These are phyloP conservation scores for Nomada lathburiana DNA, from an alignment of 2,888 invertebrate genomes.

Conservation along the genomic window DNA sequence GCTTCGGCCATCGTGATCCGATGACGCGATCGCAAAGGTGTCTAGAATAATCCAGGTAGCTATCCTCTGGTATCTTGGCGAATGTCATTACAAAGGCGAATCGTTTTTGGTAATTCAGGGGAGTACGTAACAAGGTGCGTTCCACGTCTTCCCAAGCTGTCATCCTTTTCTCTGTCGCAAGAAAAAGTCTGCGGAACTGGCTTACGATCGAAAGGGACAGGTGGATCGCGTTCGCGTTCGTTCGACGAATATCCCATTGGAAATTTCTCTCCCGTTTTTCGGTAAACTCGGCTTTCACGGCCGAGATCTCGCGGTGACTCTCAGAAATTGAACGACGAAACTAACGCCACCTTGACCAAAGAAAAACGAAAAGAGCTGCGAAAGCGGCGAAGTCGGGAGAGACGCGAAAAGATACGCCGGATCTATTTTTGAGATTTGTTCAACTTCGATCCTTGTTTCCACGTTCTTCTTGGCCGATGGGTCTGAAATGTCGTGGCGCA, in stretches of 20 bases:
- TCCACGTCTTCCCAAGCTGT: background rate
- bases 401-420: constrained; percentile 41
- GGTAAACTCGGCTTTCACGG: constrained; percentile 3
- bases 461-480: constrained; percentile 9
- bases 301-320: constrained; percentile 38
- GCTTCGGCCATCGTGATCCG: background rate
- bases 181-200: background rate
- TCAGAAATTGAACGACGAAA: constrained; percentile 51
- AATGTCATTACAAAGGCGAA: no score
- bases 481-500: constrained; percentile 18
- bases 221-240: background rate
- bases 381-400: constrained; percentile 1
- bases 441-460: constrained; percentile 35
- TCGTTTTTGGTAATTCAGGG: background rate
- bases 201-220: constrained; percentile 10
- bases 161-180: background rate
- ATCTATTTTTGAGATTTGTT: constrained; percentile 58
- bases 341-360: constrained; percentile 8
- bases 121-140: constrained; percentile 15
- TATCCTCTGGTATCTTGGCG: background rate
- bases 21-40: constrained; percentile 23
- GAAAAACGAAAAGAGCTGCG: constrained; percentile 37
- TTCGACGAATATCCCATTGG: constrained; percentile 5
- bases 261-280: constrained; percentile 11
- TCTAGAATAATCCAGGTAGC: background rate